Evolutionary conservation across 23 tunicate species (phyloP).

Genomic region (Ciona savignyi): DNA sequence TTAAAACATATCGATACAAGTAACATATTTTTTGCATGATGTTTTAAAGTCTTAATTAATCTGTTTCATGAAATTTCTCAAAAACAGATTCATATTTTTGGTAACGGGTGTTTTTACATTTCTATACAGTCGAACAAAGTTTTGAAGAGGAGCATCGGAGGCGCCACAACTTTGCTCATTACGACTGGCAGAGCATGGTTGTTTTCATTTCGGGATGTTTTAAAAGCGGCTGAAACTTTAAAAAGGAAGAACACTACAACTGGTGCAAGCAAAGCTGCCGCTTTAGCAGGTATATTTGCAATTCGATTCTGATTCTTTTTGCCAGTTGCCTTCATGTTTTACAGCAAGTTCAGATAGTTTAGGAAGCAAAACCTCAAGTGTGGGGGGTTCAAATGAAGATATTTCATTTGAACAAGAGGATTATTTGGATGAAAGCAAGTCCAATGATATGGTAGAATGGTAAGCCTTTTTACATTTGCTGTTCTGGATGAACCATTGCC

Average conservation of each 20-base stretch:
- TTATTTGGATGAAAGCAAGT: conserved; percentile 15
- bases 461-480: no score
- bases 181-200: conserved; percentile 91
- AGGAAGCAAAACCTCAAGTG: conserved; percentile 48
- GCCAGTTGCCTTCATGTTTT: conserved; percentile 7
- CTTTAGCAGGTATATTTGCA: conserved; percentile 30
- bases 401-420: conserved; percentile 29
- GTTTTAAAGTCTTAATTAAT: no score
- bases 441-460: conserved; percentile 39
- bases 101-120: no score
- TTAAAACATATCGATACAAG: no score
- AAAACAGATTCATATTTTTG: no score
- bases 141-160: conserved; percentile 38
- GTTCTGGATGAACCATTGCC: no score
- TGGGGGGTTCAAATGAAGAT: conserved; percentile 40
- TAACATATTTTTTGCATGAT: no score
- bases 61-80: no score
- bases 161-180: conserved; percentile 70
- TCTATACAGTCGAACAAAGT: neutral
- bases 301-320: neutral
- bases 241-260: conserved; percentile 71
- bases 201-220: conserved; percentile 58
- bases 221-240: conserved; percentile 47
- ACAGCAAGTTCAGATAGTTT: conserved; percentile 33
- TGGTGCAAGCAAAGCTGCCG: conserved; percentile 96